These are phyloP conservation scores for Orchesella cincta DNA, from an alignment of 1,140 invertebrate species.

Conservation along the genomic window DNA sequence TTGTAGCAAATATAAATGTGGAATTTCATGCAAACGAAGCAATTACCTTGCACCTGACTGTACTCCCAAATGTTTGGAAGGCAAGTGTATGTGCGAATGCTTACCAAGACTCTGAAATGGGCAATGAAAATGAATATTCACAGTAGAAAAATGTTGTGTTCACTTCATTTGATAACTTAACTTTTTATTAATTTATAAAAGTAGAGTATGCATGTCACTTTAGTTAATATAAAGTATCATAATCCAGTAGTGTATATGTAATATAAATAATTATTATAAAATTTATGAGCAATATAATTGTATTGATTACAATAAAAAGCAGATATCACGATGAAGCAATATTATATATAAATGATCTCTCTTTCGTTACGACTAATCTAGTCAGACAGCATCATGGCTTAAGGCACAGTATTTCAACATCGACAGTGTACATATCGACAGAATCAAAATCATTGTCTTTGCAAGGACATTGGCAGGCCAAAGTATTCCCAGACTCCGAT, in stretches of 20 bases:
- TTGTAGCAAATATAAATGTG: constrained; percentile 3
- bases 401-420: not conserved
- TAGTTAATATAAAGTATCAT: not conserved
- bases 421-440: not conserved
- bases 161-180: not conserved
- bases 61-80: not conserved
- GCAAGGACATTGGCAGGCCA: too few relatives aligned
- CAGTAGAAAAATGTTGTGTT: not conserved
- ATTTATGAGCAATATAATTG: not conserved
- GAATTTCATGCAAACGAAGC: not conserved
- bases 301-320: too few relatives aligned
- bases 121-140: not conserved
- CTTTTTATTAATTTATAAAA: not conserved
- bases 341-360: too few relatives aligned
- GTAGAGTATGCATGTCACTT: not conserved
- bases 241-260: not conserved
- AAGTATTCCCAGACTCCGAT: too few relatives aligned
- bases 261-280: too few relatives aligned
- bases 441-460: not conserved
- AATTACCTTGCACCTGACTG: constrained; percentile 16
- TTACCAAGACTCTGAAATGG: not conserved
- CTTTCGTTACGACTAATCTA: too few relatives aligned
- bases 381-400: not conserved
- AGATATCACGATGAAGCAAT: too few relatives aligned
- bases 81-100: not conserved